Base-by-base conservation (phyloP, 2,888 invertebrate species). In the Drosophila infuscata region DNA sequence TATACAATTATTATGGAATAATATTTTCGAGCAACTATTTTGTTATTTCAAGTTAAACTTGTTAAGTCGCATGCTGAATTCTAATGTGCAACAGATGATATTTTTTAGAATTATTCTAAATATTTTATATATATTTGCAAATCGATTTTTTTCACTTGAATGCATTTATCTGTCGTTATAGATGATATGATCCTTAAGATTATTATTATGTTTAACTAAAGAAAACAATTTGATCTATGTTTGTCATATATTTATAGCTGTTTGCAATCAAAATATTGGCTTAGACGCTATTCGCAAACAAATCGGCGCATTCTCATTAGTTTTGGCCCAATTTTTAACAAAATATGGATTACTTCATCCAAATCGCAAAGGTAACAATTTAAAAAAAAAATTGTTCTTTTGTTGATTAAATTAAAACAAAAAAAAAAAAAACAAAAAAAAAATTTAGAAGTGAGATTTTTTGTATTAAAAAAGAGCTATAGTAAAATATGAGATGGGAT, bases 251-350 rank as follows among this genome's bases (percentile, higher is more conserved):
- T 46, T 56, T 56, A 38, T 56, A 56, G 54, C 36, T 36, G 25
- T 56, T 56, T 56, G 36, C 54, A 56, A 30, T 29, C 54, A 38
- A 25, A 56, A n/a, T 38, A 56, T 56, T 56, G 54, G 54, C 36
- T 56, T 36, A 56, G 36, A 56, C 54, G 54, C 38, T 36, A 36
- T 36, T 11, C 38, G 54, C 54, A 56, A 56, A 56, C 36, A 56
- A 56, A 56, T 36, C 54, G 54, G n/a, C 35, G 54, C 35, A 56
- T 56, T 29, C 54, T 29, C 54, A 56, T 56, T 38, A 56, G 36
- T 36, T 36, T 56, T 56, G 54, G 54, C 38, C 1, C 38, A 56
- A 30, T 56, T 7, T 38, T 56, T 29, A 38, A 32, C 43, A 56
- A 56, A 56, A 56, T 56, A 15, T 36, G 54, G 54, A 56, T 38